Evolutionary conservation across 2,888 invertebrate species (phyloP).

Genomic region (Nipponacmea schrenckii): DNA sequence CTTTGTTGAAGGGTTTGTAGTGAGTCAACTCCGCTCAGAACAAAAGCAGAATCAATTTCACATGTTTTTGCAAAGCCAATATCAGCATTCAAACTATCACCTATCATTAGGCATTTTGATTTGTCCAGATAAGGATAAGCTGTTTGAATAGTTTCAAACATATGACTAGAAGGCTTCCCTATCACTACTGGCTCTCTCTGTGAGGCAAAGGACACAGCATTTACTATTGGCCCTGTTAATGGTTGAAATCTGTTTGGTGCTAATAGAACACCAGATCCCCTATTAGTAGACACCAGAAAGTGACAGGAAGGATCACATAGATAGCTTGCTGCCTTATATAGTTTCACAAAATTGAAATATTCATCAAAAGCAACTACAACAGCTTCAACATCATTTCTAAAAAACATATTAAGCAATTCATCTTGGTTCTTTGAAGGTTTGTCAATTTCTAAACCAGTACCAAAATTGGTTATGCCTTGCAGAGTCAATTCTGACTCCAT

Average conservation of each 20-base stretch:
- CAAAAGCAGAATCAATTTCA: slow-evolving; percentile 53
- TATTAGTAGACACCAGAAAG: slow-evolving; percentile 86
- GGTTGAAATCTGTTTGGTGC: slow-evolving; percentile 41
- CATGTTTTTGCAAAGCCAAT: slow-evolving; percentile 49
- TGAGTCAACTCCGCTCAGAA: slow-evolving; percentile 43
- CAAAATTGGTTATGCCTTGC: slow-evolving; percentile 79
- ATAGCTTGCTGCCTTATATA: slow-evolving; percentile 91
- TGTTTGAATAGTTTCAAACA: slow-evolving; percentile 45
- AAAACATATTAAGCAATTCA: slow-evolving; percentile 38
- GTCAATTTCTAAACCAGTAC: slow-evolving; percentile 73
- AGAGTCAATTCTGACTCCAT: slow-evolving; percentile 84
- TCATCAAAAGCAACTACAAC: slow-evolving; percentile 95
- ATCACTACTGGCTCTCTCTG: slow-evolving; percentile 45
- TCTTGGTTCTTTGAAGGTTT: slow-evolving; percentile 33
- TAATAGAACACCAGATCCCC: slow-evolving; percentile 30
- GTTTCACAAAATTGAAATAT: slow-evolving; percentile 89
- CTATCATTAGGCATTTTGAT: slow-evolving; percentile 47
- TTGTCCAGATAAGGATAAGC: slow-evolving; percentile 37
- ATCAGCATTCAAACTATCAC: slow-evolving; percentile 53
- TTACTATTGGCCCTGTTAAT: slow-evolving; percentile 48
- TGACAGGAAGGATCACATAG: slow-evolving; percentile 81
- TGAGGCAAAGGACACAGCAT: slow-evolving; percentile 41
- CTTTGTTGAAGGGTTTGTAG: slow-evolving; percentile 27
- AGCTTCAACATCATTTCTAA: slow-evolving; percentile 76
- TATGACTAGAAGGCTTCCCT: slow-evolving; percentile 49